Percentiles rank a stretch among this genome's conserved stretches.
These are phyloP conservation scores for Coptodon rendalli DNA, from an alignment of 2,113 vertebrate genomes.

Conservation along the genomic window DNA sequence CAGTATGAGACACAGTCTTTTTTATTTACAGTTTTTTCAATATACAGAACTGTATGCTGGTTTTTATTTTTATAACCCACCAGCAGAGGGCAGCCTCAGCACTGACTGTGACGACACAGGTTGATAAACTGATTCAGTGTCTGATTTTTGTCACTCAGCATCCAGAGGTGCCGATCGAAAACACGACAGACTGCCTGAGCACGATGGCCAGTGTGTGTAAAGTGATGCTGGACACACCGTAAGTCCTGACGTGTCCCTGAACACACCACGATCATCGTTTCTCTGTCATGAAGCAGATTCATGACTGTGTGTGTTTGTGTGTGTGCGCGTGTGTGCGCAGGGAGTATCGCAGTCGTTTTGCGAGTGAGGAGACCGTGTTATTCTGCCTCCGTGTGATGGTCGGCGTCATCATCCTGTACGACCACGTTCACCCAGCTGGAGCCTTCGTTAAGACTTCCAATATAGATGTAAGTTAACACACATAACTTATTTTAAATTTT, in stretches of 20 bases:
- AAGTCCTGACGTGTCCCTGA: conserved; percentile 10
- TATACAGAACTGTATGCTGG: neutral
- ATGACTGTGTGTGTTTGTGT: neutral
- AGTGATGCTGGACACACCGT: conserved; percentile 65
- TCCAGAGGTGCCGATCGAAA: conserved; percentile 41
- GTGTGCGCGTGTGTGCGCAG: conserved; percentile 7
- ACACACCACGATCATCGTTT: neutral
- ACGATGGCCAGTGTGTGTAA: conserved; percentile 61
- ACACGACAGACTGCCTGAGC: conserved; percentile 58
- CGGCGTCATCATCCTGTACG: conserved; percentile 63
- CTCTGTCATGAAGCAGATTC: neutral
- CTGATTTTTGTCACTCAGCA: neutral
- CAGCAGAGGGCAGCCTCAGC: neutral
- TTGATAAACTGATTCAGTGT: neutral
- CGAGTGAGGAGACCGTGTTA: conserved; percentile 53
- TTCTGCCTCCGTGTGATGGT: conserved; percentile 65
- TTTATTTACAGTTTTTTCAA: fast-evolving
- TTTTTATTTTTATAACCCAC: fast-evolving
- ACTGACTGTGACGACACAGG: neutral
- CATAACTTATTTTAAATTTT: fast-evolving
- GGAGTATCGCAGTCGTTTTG: conserved; percentile 57
- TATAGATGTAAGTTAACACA: conserved; percentile 30
- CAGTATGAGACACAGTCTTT: fast-evolving
- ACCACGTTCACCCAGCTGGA: conserved; percentile 57
- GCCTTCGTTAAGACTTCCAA: conserved; percentile 61